Conservation (phyloP, 2,113 vertebrate genomes). For the Engraulis encrasicolus region DNA sequence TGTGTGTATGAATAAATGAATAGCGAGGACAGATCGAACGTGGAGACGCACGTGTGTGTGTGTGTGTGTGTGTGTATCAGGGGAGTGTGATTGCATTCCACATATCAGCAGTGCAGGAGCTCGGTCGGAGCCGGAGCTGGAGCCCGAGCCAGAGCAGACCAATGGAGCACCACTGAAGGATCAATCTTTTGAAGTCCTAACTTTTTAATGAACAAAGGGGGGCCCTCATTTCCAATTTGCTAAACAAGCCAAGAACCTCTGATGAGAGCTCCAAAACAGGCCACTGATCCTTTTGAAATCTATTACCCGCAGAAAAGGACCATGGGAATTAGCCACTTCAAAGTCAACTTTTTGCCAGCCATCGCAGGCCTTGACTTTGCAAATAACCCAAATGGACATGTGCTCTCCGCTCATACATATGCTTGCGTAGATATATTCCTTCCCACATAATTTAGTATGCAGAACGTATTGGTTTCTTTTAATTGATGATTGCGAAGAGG, state of each 20-base stretch:
- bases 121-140: no score
- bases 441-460: no score
- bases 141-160: neutral
- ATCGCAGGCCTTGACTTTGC: neutral
- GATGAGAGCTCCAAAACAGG: conserved; percentile 8
- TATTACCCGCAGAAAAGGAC: neutral
- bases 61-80: neutral
- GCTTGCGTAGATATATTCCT: neutral
- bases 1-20: conserved; percentile 42
- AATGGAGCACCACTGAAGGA: conserved; percentile 9
- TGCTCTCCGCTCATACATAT: neutral
- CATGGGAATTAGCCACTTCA: conserved; percentile 26
- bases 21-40: conserved; percentile 4
- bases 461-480: no score
- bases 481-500: no score
- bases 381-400: conserved; percentile 21
- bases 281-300: conserved; percentile 12
- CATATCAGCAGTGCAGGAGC: conserved; percentile 13
- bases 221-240: conserved; percentile 30
- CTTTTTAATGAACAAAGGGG: conserved; percentile 36
- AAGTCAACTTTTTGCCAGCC: conserved; percentile 24
- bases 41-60: no score
- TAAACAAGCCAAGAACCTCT: conserved; percentile 27
- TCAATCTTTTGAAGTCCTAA: conserved; percentile 31
- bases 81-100: conserved; percentile 21